A percentile compares a stretch with the other conserved stretches of the same genome.
Evolutionary conservation across 2,113 vertebrate species (phyloP).

Genomic region (Taurulus bubalis): DNA sequence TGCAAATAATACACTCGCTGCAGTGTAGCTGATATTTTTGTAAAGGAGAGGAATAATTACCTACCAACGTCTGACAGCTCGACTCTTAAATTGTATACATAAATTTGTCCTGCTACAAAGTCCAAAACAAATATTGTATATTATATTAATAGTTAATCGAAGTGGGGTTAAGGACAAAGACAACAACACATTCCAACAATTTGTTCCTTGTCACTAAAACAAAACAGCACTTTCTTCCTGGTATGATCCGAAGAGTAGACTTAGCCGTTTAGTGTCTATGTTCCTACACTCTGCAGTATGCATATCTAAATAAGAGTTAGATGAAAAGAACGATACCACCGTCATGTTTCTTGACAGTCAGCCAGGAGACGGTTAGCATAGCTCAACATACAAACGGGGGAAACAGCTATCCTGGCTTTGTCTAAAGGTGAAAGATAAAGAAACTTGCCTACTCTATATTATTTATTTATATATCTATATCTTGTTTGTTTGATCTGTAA

Average conservation of each 20-base stretch:
- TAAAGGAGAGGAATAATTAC: slow-evolving; percentile 30
- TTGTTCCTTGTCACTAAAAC: slow-evolving; percentile 1
- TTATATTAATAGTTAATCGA: not conserved
- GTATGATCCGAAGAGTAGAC: not conserved
- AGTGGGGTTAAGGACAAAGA: slow-evolving; percentile 17
- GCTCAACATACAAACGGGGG: not conserved
- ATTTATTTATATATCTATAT: not conserved
- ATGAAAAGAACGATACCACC: not conserved
- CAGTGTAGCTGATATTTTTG: slow-evolving; percentile 1
- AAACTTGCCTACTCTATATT: not conserved
- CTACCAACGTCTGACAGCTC: not conserved
- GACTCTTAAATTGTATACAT: not conserved
- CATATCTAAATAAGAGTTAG: not conserved
- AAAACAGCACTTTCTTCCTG: not conserved
- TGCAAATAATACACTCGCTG: slow-evolving; percentile 6
- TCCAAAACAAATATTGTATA: not conserved
- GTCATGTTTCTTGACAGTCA: not conserved
- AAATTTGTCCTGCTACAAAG: slow-evolving; percentile 1
- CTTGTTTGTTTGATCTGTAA: not conserved
- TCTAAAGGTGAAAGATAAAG: not conserved
- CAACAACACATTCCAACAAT: not conserved
- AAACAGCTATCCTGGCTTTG: not conserved
- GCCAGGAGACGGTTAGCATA: not conserved
- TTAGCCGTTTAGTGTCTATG: not conserved
- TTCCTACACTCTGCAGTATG: not conserved